Evolutionary conservation across 2,888 invertebrate genomes (phyloP), one percentile per base, ranked within the genome.

Genomic region (Morinoia aosen): DNA sequence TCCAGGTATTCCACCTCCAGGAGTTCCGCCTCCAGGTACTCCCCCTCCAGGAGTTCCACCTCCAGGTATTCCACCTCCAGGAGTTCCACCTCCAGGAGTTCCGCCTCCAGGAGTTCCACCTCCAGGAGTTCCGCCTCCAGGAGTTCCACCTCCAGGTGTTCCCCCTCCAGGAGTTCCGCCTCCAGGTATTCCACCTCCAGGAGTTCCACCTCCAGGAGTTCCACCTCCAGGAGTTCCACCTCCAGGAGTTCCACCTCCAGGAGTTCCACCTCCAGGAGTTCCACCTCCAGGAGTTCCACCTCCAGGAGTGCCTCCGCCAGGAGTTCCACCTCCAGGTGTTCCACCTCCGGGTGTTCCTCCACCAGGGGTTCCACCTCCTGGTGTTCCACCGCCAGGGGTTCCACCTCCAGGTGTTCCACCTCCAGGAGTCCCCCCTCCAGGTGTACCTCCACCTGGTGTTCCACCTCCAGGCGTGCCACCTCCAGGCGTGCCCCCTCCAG

Each of bases 211-310:
- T 7, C 90, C 88, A 48, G 64, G 64, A 40, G 58, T 94, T 61
- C 95, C 95, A 58, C 64, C 64, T 25, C 64, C 58, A 12, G 95
- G 95, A 0, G 56, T 48, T 25, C 95, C 95, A 19, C 97, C 96
- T 25, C 97, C 96, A 76, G 96, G 96, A 91, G 96, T 96, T n/a
- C 97, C 96, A 40, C 97, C 96, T 16, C 96, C 96, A 93, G 97
- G 96, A 12, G 97, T 97, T 95, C 97, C 97, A 19, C 97, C 97
- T 91, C 96, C 97, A 40, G 96, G 95, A 61, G 96, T 96, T 48
- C 58, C 93, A 7, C 95, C 94, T 56, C 94, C 95, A 48, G 64
- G 64, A 11, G 16, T 19, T 25, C 64, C 91, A 16, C 33, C 58
- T 19, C 96, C 94, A 56, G 93, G 91, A 10, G 90, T 88, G 5